These are phyloP conservation scores for Zoanthus sansibaricus DNA, from an alignment of 92 coral and sea anemone genomes.

Conservation along the genomic window DNA sequence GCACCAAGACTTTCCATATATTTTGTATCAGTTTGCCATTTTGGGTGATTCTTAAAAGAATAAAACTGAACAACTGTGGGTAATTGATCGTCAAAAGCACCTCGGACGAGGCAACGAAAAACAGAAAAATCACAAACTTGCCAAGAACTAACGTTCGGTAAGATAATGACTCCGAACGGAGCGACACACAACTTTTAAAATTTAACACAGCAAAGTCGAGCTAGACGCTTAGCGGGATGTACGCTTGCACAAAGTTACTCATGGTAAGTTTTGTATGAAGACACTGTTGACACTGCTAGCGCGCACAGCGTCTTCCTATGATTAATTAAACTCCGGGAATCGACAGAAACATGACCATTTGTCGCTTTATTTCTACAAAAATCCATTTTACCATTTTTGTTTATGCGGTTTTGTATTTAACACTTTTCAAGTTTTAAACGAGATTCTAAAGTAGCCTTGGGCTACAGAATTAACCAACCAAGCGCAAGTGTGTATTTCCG, in stretches of 20 bases:
- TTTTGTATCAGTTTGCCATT: too few species aligned
- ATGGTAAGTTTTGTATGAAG: not conserved
- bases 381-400: not conserved
- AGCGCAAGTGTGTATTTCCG: conserved; percentile 39
- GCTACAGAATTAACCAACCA: conserved; percentile 22
- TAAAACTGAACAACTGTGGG: too few species aligned
- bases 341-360: conserved; percentile 12
- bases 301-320: not conserved
- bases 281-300: not conserved
- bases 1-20: too few species aligned
- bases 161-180: not conserved
- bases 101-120: not conserved
- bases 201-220: conserved; percentile 9
- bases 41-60: too few species aligned
- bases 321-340: not conserved
- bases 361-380: conserved; percentile 9
- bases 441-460: conserved; percentile 2
- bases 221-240: conserved; percentile 30
- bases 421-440: not conserved
- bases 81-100: not conserved
- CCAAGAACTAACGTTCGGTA: not conserved
- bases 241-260: not conserved
- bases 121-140: not conserved
- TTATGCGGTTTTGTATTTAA: conserved; percentile 1
- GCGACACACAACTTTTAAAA: not conserved